Conservation (phyloP, 23 tunicate genomes). For the Botrylloides violaceus region DNA sequence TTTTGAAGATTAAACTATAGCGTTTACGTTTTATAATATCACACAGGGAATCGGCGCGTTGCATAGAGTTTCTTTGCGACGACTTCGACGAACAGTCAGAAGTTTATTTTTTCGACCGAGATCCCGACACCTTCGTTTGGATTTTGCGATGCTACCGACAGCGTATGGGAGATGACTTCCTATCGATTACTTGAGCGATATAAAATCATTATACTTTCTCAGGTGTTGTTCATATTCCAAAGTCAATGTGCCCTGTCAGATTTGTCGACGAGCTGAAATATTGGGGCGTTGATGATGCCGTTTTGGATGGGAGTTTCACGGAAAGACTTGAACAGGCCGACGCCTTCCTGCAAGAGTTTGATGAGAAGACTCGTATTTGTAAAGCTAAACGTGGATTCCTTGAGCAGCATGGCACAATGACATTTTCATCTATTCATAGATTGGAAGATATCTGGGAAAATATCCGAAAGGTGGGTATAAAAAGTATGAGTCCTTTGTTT, state of each 20-base stretch:
- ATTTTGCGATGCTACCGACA: conserved; percentile 30
- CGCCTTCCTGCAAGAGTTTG: conserved; percentile 4
- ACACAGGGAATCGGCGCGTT: background rate
- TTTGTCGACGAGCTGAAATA: conserved; percentile 32
- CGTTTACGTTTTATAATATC: background rate
- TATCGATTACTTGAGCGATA: background rate
- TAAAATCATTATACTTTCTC: background rate
- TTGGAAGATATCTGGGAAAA: conserved; percentile 1
- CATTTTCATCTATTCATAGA: background rate
- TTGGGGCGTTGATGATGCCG: conserved; percentile 38
- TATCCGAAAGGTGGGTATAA: conserved; percentile 4
- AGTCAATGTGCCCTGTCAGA: conserved; percentile 31
- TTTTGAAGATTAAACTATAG: too few species aligned
- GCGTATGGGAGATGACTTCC: background rate
- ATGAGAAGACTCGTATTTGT: background rate
- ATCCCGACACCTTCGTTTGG: conserved; percentile 29
- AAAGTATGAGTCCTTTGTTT: too few species aligned
- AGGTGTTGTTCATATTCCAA: conserved; percentile 35
- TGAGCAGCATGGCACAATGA: background rate
- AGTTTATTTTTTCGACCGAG: conserved; percentile 45
- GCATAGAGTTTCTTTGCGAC: conserved; percentile 8
- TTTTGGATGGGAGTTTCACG: conserved; percentile 28
- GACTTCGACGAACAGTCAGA: background rate
- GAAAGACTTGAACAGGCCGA: conserved; percentile 26
- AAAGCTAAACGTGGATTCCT: background rate